Percentiles rank a stretch among this genome's conserved stretches.
phyloP scores from a whole-genome alignment of 2,888 invertebrate species.

The Cactoblastis cactorum region DNA sequence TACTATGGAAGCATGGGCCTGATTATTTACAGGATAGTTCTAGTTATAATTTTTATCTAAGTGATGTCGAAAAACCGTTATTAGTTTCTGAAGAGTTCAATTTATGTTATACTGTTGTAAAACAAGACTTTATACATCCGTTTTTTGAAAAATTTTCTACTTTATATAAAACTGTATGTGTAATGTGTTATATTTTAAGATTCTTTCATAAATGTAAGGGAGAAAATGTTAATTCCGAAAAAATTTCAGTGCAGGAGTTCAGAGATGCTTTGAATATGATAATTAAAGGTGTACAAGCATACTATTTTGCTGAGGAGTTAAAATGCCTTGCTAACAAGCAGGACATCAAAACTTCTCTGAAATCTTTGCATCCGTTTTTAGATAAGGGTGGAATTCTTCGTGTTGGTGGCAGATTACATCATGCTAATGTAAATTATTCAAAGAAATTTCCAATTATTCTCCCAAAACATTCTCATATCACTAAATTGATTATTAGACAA shows the following conservation, averaged over 20 bases:
- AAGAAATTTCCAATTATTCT: constrained; percentile 14
- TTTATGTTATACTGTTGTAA: too few species aligned
- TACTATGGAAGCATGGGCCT: constrained; percentile 7
- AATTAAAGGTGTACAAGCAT: too few species aligned
- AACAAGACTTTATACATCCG: neutral
- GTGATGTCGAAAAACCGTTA: too few species aligned
- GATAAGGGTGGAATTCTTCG: neutral
- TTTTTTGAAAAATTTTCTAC: constrained; percentile 1
- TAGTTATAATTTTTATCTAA: neutral
- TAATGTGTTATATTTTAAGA: neutral
- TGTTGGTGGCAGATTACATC: neutral
- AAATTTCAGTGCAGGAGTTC: too few species aligned
- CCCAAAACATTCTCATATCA: constrained; percentile 15
- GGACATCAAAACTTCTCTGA: neutral
- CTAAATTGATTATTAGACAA: constrained; percentile 10
- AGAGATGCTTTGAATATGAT: too few species aligned
- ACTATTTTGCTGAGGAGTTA: too few species aligned
- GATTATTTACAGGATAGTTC: neutral
- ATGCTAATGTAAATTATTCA: neutral
- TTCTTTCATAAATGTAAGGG: too few species aligned
- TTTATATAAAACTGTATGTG: neutral
- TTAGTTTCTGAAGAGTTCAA: too few species aligned
- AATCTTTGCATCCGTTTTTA: neutral
- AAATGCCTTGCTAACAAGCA: neutral
- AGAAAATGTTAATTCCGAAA: too few species aligned